Evolutionary conservation across 2,888 invertebrate genomes (phyloP).

Genomic region (Apocheima hispidaria): DNA sequence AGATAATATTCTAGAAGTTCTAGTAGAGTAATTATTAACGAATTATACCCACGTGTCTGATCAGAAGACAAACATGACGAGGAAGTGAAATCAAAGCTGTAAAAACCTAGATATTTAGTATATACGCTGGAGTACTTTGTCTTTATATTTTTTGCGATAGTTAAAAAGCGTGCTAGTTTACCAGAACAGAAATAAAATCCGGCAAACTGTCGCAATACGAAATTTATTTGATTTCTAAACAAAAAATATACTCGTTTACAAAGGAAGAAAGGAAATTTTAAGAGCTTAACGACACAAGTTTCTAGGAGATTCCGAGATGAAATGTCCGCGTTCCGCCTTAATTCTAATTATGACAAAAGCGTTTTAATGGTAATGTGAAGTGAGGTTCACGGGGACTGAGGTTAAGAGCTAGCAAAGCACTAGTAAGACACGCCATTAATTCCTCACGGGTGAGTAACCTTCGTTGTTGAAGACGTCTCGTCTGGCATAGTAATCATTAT

Average conservation of each 20-base stretch:
- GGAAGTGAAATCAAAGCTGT: background rate
- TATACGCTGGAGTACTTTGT: background rate
- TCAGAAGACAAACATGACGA: background rate
- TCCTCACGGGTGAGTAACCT: slow-evolving; percentile 78
- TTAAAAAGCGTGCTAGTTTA: background rate
- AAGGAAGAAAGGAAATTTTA: background rate
- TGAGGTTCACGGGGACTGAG: slow-evolving; percentile 62
- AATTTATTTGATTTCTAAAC: background rate
- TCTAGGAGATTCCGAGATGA: background rate
- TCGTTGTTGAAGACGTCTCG: slow-evolving; percentile 65
- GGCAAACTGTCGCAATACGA: background rate
- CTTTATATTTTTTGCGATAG: background rate
- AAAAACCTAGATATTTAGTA: slow-evolving; percentile 1
- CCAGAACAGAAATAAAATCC: background rate
- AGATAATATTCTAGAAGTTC: too few species aligned
- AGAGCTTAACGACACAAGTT: background rate
- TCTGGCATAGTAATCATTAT: slow-evolving; percentile 81
- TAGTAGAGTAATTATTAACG: background rate
- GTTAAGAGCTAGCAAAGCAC: slow-evolving; percentile 69
- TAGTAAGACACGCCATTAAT: slow-evolving; percentile 73
- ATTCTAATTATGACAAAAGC: slow-evolving; percentile 40
- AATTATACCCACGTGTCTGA: background rate
- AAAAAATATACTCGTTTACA: background rate
- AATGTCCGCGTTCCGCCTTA: slow-evolving; percentile 8
- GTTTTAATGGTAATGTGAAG: slow-evolving; percentile 60